phyloP scores from a whole-genome alignment of 2,113 vertebrate species.

The Cromileptes altivelis region DNA sequence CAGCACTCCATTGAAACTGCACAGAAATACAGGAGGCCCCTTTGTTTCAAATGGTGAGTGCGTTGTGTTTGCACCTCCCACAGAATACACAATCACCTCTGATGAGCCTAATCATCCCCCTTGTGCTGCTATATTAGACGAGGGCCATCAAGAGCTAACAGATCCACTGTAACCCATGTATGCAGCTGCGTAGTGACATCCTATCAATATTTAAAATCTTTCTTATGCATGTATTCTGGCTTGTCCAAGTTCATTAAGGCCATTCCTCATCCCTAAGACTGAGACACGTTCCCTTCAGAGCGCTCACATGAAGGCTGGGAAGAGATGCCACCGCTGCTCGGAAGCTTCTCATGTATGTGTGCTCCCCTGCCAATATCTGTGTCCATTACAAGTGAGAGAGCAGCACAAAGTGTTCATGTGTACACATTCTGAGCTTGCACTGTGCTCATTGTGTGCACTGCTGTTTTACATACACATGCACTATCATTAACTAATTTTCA shows the following conservation, averaged over 20 bases:
- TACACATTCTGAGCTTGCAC: not conserved
- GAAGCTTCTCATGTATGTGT: constrained; percentile 65
- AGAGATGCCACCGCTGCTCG: constrained; percentile 71
- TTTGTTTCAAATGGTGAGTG: constrained; percentile 59
- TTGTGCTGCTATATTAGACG: constrained; percentile 81
- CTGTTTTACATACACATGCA: not conserved
- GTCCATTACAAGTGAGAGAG: constrained; percentile 31
- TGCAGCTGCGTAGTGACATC: constrained; percentile 90
- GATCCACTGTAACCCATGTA: constrained; percentile 88
- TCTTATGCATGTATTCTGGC: constrained; percentile 94
- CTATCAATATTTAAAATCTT: constrained; percentile 97
- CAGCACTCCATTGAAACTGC: constrained; percentile 41
- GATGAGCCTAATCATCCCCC: constrained; percentile 88
- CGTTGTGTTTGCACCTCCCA: constrained; percentile 78
- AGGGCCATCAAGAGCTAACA: constrained; percentile 85
- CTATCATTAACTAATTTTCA: too few species aligned
- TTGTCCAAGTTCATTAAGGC: constrained; percentile 96
- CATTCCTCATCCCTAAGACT: constrained; percentile 90
- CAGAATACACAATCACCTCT: constrained; percentile 82
- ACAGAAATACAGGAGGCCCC: constrained; percentile 50
- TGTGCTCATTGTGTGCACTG: not conserved
- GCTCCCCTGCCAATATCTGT: constrained; percentile 44
- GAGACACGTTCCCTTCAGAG: constrained; percentile 88
- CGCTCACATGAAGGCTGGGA: constrained; percentile 89
- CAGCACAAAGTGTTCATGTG: not conserved